Evolutionary conservation across 2,113 vertebrate genomes (phyloP).

Genomic region (Corythaixoides concolor): DNA sequence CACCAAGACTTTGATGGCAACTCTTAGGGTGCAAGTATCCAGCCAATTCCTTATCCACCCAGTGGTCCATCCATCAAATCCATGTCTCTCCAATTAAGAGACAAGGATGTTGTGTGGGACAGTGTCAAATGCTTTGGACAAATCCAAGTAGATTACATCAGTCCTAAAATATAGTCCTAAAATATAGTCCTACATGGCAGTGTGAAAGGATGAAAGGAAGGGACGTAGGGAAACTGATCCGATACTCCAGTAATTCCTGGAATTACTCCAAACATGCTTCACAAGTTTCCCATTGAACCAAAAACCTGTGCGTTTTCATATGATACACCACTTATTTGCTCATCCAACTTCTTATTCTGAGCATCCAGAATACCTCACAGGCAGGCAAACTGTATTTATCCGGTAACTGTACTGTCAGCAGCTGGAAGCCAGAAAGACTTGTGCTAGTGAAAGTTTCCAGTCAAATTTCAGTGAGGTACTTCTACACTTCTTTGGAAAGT

Average conservation of each 20-base stretch:
- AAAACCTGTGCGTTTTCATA: not conserved
- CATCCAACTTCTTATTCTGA: not conserved
- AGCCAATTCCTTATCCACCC: too few species aligned
- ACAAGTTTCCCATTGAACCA: not conserved
- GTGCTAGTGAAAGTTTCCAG: not conserved
- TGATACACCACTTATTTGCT: not conserved
- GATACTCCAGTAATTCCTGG: not conserved
- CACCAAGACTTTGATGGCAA: too few species aligned
- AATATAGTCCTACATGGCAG: not conserved
- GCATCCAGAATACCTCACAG: not conserved
- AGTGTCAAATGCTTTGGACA: too few species aligned
- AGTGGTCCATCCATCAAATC: too few species aligned
- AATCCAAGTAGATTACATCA: too few species aligned
- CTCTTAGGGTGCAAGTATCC: too few species aligned
- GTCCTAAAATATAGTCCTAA: too few species aligned
- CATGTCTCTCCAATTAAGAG: too few species aligned
- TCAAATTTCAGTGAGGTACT: not conserved
- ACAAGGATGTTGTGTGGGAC: too few species aligned
- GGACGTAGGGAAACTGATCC: not conserved
- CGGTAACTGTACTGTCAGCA: not conserved
- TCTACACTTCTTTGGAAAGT: not conserved
- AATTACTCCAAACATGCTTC: not conserved
- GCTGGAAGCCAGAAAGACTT: not conserved
- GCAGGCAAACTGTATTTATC: not conserved
- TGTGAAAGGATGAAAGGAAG: not conserved